These are phyloP conservation scores for Priocnemis perturbator DNA, from an alignment of 2,888 invertebrate species.

Conservation along the genomic window DNA sequence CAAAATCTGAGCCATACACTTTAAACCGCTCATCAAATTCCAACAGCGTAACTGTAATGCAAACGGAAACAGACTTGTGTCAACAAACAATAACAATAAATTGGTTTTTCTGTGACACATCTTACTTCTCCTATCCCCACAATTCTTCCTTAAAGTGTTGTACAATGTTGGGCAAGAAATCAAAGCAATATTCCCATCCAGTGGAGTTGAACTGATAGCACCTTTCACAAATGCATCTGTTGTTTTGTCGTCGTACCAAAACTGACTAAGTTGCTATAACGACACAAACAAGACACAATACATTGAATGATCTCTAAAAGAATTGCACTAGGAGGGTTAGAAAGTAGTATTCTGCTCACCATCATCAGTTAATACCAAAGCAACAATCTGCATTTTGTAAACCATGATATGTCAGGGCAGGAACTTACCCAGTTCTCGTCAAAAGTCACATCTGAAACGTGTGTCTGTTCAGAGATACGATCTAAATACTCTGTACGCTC, in stretches of 20 bases:
- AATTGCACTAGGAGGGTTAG: background rate
- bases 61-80: slow-evolving; percentile 43
- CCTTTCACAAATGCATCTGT: slow-evolving; percentile 83
- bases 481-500: slow-evolving; percentile 79
- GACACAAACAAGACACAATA: slow-evolving; percentile 31
- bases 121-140: slow-evolving; percentile 76
- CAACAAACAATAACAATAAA: slow-evolving; percentile 23
- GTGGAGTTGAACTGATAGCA: slow-evolving; percentile 77
- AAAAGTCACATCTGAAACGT: slow-evolving; percentile 77
- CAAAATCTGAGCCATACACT: slow-evolving; percentile 85
- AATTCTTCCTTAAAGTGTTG: slow-evolving; percentile 79
- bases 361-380: no score
- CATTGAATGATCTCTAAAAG: slow-evolving; percentile 1
- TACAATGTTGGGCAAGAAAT: slow-evolving; percentile 94
- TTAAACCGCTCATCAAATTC: slow-evolving; percentile 93
- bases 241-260: slow-evolving; percentile 95
- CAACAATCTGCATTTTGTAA: no score
- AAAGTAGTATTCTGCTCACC: slow-evolving; percentile 22
- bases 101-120: background rate
- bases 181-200: slow-evolving; percentile 84
- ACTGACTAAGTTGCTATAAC: slow-evolving; percentile 95
- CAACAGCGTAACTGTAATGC: slow-evolving; percentile 82
- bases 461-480: slow-evolving; percentile 55
- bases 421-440: slow-evolving; percentile 88
- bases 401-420: no score